Evolutionary conservation across 2,113 vertebrate species (phyloP).

Genomic region (Mugil cephalus): DNA sequence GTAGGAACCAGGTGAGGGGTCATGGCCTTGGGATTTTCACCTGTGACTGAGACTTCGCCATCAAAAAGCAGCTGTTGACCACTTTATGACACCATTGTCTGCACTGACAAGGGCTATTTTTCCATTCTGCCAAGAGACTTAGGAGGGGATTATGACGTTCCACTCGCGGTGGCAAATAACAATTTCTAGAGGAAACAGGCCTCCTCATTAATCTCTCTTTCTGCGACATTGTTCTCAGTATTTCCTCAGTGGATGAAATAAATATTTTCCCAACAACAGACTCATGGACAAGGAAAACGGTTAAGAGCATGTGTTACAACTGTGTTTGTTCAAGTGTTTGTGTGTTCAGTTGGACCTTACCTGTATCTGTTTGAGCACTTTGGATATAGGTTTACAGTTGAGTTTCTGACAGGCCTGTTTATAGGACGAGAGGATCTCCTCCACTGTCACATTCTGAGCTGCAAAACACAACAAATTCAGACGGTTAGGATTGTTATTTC

Average conservation of each 20-base stretch:
- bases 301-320: neutral
- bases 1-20: neutral
- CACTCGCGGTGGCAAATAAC: conserved; percentile 16
- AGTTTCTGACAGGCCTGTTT: conserved; percentile 94
- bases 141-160: conserved; percentile 20
- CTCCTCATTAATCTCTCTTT: conserved; percentile 9
- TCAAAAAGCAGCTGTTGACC: neutral
- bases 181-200: neutral
- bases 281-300: neutral
- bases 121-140: conserved; percentile 24
- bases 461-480: conserved; percentile 61
- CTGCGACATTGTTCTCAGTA: neutral
- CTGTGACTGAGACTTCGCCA: neutral
- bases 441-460: conserved; percentile 96
- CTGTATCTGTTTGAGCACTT: conserved; percentile 94
- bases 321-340: neutral
- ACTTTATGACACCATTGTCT: conserved; percentile 8
- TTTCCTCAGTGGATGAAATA: neutral
- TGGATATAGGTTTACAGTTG: conserved; percentile 94
- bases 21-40: no score
- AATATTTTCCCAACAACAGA: neutral
- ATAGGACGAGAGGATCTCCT: conserved; percentile 91
- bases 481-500: conserved; percentile 19
- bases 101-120: conserved; percentile 15
- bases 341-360: conserved; percentile 74